Percentiles rank a stretch among this genome's conserved stretches.
phyloP scores from a whole-genome alignment of 2,113 vertebrate genomes.

The zebrafish (Danio rerio) region GRCz12tu NC_133177.1:33615501-33616000 shows the following conservation, averaged over 20 bases:
- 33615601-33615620: background rate
- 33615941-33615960: constrained; percentile 11
- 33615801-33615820: constrained; percentile 98
- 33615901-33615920: constrained; percentile 25
- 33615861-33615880: constrained; percentile 63
- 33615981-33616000: background rate
- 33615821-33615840: constrained; percentile 98
- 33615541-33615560: background rate
- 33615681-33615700: constrained; percentile 6
- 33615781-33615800: constrained; percentile 99
- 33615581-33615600: background rate
- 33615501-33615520: background rate
- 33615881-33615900: constrained; percentile 1
- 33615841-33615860: constrained; percentile 98
- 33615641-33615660: background rate
- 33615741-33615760: constrained; percentile 98
- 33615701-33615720: background rate
- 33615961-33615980: background rate
- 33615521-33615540: background rate
- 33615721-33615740: background rate
- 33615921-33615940: constrained; percentile 10
- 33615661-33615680: background rate
- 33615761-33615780: constrained; percentile 97
- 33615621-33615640: background rate
- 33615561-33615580: background rate